Conservation (phyloP, 53 echinoderm and acorn worm genomes). For the Crossaster papposus region DNA sequence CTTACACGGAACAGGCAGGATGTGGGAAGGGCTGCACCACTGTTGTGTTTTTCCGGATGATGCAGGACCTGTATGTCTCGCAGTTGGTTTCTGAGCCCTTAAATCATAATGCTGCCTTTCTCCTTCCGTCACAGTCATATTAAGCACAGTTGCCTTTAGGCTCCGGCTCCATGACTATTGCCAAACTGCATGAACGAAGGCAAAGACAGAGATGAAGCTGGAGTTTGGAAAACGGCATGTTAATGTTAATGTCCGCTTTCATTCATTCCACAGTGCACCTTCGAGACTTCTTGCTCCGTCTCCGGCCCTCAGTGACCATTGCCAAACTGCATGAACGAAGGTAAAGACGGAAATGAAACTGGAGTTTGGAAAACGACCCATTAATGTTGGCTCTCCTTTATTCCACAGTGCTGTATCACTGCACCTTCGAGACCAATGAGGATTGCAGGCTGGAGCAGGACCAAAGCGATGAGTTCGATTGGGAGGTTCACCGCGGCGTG, state of each 20-base stretch:
- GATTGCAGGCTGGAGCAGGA: conserved; percentile 78
- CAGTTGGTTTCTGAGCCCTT: background rate
- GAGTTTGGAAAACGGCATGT: no score
- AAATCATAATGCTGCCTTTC: background rate
- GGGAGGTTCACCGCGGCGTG: conserved; percentile 63
- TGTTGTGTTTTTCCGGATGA: background rate
- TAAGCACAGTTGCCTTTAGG: background rate
- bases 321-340: no score
- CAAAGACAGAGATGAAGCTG: no score
- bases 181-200: no score
- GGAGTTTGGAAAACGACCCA: no score
- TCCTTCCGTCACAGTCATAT: background rate
- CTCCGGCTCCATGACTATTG: no score
- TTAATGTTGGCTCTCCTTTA: background rate
- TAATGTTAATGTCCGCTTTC: conserved; percentile 9
- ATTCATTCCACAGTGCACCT: conserved; percentile 66
- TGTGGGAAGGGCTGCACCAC: background rate
- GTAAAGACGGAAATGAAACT: no score
- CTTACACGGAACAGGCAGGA: background rate
- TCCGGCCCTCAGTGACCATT: no score
- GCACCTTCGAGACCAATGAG: conserved; percentile 76
- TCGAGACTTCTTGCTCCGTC: no score
- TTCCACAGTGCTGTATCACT: conserved; percentile 69
- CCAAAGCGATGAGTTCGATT: conserved; percentile 74
- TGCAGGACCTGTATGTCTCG: background rate